Evolutionary conservation across 1,140 invertebrate genomes (phyloP), one percentile per base, ranked within the genome.

Genomic region (Meloidogyne exigua): DNA sequence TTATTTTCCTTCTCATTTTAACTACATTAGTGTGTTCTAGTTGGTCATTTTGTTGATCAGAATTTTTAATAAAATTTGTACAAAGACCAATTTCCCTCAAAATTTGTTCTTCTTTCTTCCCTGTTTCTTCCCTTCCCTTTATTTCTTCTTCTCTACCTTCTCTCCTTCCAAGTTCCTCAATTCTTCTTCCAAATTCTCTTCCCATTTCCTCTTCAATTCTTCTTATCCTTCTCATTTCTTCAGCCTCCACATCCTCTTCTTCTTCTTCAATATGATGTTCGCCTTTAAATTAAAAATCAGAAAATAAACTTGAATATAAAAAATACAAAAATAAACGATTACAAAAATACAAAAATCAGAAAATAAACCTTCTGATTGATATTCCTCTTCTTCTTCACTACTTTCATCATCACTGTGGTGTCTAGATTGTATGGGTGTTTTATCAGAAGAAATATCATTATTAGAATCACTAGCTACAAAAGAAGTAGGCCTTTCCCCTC

Each of bases 331-430:
- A 39, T 39, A 39, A 39, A 39, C 36, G 9, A 9, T 10, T 9
- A 39, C 10, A 39, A 39, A 39, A 39, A 39, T 39, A 39, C 36
- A 39, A 39, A 39, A 39, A 39, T 39, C 36, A 39, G 36, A 39
- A 39, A 39, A 39, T 39, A 39, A 39, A 39, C 36, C 3, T 39
- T 39, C 36, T 39, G 36, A 39, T 39, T 39, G 36, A 39, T 39
- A 4, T 10, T 39, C 36, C 9, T 39, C 36, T 10, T 80, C 79
- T 12, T 80, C 79, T 7, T 80, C 79, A 21, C 75, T 65, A 23
- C 81, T 82, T 39, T 82, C 81, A 36, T 81, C 74, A n/a, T 85
- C 83, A 44, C 84, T 84, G 26, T 83, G 84, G n/a, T 75, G 75
- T 25, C 71, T 74, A 13, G 84, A 83, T 66, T 83, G 82, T 15